Percentiles rank a stretch among this genome's conserved stretches.
Evolutionary conservation across 30 jellyfish, hydroid and myxozoan species (phyloP).

Genomic region (Hydra vulgaris): DNA sequence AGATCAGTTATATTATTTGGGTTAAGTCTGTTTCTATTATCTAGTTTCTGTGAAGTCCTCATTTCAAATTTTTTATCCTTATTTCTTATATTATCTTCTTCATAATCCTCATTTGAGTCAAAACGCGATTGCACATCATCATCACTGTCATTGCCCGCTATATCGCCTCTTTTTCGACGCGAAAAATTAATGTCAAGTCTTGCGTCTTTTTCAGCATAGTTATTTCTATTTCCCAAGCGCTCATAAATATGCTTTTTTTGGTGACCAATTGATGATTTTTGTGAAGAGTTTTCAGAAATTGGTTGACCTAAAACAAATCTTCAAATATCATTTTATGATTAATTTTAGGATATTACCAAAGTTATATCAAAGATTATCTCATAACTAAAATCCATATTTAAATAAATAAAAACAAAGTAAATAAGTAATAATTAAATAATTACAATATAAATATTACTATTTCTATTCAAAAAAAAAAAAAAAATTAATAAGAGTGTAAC

Average conservation of each 20-base stretch:
- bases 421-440: no score
- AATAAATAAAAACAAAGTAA: no score
- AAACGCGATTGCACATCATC: background rate
- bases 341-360: no score
- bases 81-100: background rate
- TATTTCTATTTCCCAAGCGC: background rate
- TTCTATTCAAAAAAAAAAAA: no score
- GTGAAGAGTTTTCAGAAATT: background rate
- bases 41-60: background rate
- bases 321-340: no score
- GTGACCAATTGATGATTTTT: background rate
- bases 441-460: no score
- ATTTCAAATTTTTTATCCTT: no score
- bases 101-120: background rate
- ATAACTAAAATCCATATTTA: no score
- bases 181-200: background rate
- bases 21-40: background rate
- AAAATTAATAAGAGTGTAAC: no score
- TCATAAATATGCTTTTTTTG: background rate
- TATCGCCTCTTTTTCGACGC: background rate
- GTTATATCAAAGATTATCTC: no score
- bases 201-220: background rate
- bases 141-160: background rate
- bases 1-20: background rate
- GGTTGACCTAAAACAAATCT: background rate